Base-by-base conservation (phyloP, 2,888 invertebrate genomes). In the Hipparchia sbordonii region DNA sequence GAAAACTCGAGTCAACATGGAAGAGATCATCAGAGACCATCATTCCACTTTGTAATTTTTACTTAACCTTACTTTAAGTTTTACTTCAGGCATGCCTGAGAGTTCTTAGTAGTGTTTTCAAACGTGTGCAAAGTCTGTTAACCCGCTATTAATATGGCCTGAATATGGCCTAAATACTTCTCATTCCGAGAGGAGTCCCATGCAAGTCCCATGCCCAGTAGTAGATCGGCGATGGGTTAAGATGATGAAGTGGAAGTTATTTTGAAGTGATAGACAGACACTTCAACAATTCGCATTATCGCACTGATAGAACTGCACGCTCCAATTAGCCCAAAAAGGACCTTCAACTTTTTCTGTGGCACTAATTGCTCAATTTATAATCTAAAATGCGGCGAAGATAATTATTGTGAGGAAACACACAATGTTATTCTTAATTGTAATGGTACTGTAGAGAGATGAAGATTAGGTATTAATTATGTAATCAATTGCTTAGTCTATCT, bases 281-380 rank as follows among this genome's bases (percentile, higher is more conserved):
- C 48, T 48, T 48, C 48, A 6, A 5, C 59, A 33, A 60, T 33
- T 10, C 39, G 23, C 23, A 23, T 23, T 39, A 57, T 57, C 57
- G 57, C 33, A 60, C 39, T 12, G 59, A 60, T 39, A 60, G 59
- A 60, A 60, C 33, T 10, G 10, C 59, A 60, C 39, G 59, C 59
- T 57, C 57, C 23, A 57, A 57, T 23, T 57, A 57, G 57, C 57
- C 66, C 61, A 57, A 67, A 70, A 70, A 70, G 61, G 51, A 69
- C 66, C 66, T 73, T 61, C 46, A 48, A 66, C 59, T 70, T 67
- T 73, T 66, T 66, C 54, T 63, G 66, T 39, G n/a, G 67, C 61
- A 52, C 56, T 73, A 70, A 73, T 73, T 73, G 70, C 73, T 67
- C 73, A 73, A 73, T 73, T 67, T 73, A 59, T 70, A 70, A 73